Evolutionary conservation across 2,113 vertebrate genomes (phyloP).

Genomic region (Phylloscopus trochiloides): DNA sequence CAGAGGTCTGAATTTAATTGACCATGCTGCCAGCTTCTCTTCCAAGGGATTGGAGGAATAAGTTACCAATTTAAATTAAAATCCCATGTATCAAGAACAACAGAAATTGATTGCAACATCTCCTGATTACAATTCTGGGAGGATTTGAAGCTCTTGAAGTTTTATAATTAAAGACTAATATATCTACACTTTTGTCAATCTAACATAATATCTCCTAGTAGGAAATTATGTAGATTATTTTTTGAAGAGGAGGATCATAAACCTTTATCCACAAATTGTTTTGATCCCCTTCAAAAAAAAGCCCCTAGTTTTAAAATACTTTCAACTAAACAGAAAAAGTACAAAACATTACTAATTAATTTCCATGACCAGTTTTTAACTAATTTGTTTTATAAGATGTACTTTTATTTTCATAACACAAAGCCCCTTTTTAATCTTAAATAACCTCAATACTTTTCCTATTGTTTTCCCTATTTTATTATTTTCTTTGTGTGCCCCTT

Average conservation of each 20-base stretch:
- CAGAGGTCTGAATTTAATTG: slow-evolving; percentile 11
- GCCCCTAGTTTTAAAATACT: background rate
- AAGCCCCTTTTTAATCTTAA: background rate
- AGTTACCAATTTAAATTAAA: slow-evolving; percentile 25
- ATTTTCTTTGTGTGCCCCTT: background rate
- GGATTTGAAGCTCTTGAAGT: background rate
- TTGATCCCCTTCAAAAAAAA: background rate
- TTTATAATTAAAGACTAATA: background rate
- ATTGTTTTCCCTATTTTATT: background rate
- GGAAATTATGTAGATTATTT: background rate
- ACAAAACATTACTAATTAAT: background rate
- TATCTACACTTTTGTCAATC: background rate
- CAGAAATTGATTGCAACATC: background rate
- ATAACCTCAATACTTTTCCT: background rate
- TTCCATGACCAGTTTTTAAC: background rate
- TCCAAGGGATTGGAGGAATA: background rate
- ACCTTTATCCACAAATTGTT: background rate
- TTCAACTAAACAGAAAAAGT: background rate
- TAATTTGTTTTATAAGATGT: background rate
- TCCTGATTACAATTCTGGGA: background rate
- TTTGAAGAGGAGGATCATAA: background rate
- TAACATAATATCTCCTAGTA: background rate
- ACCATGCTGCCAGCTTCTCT: background rate
- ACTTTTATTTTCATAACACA: background rate
- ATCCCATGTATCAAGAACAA: background rate